These are phyloP conservation scores for Engraulis encrasicolus DNA, from an alignment of 2,113 vertebrate genomes.

Conservation along the genomic window DNA sequence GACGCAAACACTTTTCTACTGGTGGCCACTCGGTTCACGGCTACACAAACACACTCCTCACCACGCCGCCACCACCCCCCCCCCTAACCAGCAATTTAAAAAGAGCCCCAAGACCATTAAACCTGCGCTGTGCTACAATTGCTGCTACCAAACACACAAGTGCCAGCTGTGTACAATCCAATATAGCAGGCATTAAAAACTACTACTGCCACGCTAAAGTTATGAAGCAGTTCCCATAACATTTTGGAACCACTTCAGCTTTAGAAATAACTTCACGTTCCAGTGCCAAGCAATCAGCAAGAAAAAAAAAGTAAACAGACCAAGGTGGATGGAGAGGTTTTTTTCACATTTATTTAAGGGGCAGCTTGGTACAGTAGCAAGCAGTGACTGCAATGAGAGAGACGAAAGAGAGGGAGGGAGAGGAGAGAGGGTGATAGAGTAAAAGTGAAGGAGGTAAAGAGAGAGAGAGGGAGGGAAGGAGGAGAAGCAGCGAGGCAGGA, in stretches of 20 bases:
- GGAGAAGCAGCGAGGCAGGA: too few relatives aligned
- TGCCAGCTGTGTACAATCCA: not conserved
- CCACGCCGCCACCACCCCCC: too few relatives aligned
- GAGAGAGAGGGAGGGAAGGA: conserved; percentile 75
- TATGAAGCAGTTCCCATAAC: not conserved
- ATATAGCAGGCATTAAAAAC: not conserved
- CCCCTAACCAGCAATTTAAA: not conserved
- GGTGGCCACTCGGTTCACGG: not conserved
- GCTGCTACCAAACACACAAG: not conserved
- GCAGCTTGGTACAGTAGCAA: not conserved
- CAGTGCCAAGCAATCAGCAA: not conserved
- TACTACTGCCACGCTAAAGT: not conserved
- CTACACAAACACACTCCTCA: not conserved
- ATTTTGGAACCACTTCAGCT: not conserved
- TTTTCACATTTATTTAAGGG: not conserved
- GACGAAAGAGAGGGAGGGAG: conserved; percentile 74
- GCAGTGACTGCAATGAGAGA: conserved; percentile 54
- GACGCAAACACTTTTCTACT: not conserved
- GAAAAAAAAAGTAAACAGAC: not conserved
- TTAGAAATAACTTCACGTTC: not conserved
- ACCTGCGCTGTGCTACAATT: not conserved
- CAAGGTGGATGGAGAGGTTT: not conserved
- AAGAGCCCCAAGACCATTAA: not conserved
- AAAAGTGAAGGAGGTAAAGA: too few relatives aligned
- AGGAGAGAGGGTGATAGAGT: too few relatives aligned